Base-by-base conservation (phyloP, 2,113 vertebrate genomes). In the Myotis davidii region DNA sequence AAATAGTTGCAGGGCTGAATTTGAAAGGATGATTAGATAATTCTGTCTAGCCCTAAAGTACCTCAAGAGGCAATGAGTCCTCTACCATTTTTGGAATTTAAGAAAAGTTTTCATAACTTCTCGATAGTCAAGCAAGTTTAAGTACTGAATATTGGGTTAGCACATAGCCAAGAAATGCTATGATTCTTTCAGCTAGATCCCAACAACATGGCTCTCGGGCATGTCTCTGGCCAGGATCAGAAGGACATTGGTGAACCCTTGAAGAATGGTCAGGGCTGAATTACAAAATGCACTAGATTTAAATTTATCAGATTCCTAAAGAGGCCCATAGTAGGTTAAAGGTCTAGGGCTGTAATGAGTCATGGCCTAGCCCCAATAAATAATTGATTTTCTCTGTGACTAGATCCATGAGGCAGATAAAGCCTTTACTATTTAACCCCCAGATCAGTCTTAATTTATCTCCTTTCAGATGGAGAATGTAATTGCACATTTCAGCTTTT, bases 401-500 rank as follows among this genome's bases (percentile, higher is more conserved):
- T 85, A 23, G 29, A 37, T 90, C 32, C 34, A 85, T 9, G 20
- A 85, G 37, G 59, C 78, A 91, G 61, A 65, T 56, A 70, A 93
- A 94, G 9, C 45, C 82, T 91, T 83, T 52, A 27, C 34, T 81
- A 11, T 73, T 72, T 59, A 89, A 91, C 20, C 14, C 5, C 42
- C 12, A 87, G 45, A 37, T 87, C 83, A 52, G 13, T 32, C 13
- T 95, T 78, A 32, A 90, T 86, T 91, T 29, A 86, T 3, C 7
- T 96, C 14, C 48, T 90, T 95, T 45, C 13, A n/a, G 25, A 79
- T 67, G 14, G 4, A 91, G 42, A 77, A 29, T 48, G 14, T 82
- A 86, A 86, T 73, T 85, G 12, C n/a, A 82, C 25, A 39, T 76
- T 90, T 88, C 12, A 91, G 20, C 18, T 90, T 90, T 79, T 74